A percentile compares a stretch with the other conserved stretches of the same genome.
These are phyloP conservation scores for Peucedramus taeniatus DNA, from an alignment of 2,113 vertebrate genomes.

Conservation along the genomic window DNA sequence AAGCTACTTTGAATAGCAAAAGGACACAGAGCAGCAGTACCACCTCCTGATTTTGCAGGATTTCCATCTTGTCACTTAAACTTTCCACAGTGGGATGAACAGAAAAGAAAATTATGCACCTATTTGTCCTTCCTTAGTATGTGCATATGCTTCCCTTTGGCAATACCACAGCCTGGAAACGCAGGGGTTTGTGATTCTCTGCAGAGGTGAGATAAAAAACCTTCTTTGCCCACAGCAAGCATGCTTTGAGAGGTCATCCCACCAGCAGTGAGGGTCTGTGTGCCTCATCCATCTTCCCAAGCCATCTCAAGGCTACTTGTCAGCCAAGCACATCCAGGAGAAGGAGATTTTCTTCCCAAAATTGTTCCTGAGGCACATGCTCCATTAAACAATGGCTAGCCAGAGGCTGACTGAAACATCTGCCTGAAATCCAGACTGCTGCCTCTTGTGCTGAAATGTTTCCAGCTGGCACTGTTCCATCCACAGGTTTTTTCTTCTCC, in stretches of 20 bases:
- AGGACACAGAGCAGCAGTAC: not conserved
- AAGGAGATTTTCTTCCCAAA: not conserved
- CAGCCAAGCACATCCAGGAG: not conserved
- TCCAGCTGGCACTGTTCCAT: not conserved
- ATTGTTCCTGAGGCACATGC: fast-evolving
- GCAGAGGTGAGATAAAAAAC: not conserved
- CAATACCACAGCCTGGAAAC: not conserved
- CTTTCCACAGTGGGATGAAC: not conserved
- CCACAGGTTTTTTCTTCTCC: not conserved
- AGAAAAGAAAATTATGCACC: not conserved
- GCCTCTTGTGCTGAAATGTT: not conserved
- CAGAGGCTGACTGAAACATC: not conserved
- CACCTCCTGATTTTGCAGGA: not conserved
- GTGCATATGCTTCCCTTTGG: not conserved
- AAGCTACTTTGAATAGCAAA: not conserved
- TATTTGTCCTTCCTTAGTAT: not conserved
- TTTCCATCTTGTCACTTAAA: not conserved
- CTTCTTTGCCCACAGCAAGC: not conserved
- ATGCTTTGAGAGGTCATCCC: fast-evolving
- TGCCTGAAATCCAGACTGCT: not conserved
- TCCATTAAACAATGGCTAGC: not conserved
- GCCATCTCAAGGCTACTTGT: not conserved
- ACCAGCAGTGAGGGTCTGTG: not conserved
- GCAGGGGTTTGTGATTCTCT: not conserved
- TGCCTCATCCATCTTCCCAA: not conserved